Evolutionary conservation across 2,888 invertebrate genomes (phyloP).

Genomic region (Danaus chrysippus): DNA sequence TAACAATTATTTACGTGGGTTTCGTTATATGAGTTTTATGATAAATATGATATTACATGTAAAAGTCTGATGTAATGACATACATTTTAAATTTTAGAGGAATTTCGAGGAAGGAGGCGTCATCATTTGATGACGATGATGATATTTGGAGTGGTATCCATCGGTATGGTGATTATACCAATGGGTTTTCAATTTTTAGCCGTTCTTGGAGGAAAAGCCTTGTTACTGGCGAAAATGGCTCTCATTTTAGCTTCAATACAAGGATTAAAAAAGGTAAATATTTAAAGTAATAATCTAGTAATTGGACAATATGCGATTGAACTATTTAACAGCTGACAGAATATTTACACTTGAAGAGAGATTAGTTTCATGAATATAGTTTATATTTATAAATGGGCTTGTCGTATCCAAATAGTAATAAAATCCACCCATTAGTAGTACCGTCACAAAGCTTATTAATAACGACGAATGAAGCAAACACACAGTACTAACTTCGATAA

Average conservation of each 20-base stretch:
- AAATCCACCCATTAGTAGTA: slow-evolving; percentile 17
- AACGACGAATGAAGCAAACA: slow-evolving; percentile 16
- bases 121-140: slow-evolving; percentile 86
- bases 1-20: slow-evolving; percentile 6
- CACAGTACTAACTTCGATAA: slow-evolving; percentile 36
- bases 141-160: slow-evolving; percentile 87
- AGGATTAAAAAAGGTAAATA: slow-evolving; percentile 84
- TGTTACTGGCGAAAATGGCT: slow-evolving; percentile 89
- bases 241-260: slow-evolving; percentile 88
- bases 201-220: slow-evolving; percentile 88
- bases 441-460: slow-evolving; percentile 19
- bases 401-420: slow-evolving; percentile 15
- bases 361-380: background rate
- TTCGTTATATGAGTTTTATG: slow-evolving; percentile 8
- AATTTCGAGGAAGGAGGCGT: slow-evolving; percentile 79
- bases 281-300: background rate
- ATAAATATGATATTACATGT: background rate
- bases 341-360: background rate
- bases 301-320: no score
- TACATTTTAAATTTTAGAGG: slow-evolving; percentile 43
- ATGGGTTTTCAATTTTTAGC: slow-evolving; percentile 92
- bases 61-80: background rate
- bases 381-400: no score
- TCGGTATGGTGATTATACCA: slow-evolving; percentile 87
- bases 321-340: background rate